Evolutionary conservation across 1,140 invertebrate genomes (phyloP).

Genomic region (Vanessa tameamea): DNA sequence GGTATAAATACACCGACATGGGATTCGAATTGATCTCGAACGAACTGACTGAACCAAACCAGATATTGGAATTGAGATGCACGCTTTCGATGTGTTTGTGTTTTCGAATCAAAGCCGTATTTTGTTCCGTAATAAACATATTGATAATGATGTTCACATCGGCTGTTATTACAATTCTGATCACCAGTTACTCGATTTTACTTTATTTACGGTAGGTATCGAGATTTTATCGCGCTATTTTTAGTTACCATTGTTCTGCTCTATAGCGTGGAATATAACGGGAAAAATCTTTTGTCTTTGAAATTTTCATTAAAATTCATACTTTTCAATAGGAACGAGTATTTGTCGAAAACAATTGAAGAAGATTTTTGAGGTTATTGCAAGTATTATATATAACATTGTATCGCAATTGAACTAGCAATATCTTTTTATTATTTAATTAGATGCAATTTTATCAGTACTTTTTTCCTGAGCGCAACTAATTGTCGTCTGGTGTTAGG

Average conservation of each 20-base stretch:
- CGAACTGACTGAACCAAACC: conserved; percentile 18
- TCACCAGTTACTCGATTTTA: neutral
- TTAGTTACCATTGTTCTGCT: conserved; percentile 7
- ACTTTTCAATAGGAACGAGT: conserved; percentile 5
- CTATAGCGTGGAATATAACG: conserved; percentile 1
- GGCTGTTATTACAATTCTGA: neutral
- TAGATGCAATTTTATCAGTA: no score
- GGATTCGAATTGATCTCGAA: conserved; percentile 23
- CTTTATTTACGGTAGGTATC: neutral
- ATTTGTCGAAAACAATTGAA: conserved; percentile 6
- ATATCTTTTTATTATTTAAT: no score
- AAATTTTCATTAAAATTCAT: conserved; percentile 12
- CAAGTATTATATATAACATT: neutral
- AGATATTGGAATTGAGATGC: conserved; percentile 21
- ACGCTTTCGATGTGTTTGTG: neutral
- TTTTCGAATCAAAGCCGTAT: neutral
- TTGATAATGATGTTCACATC: neutral
- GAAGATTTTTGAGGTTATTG: conserved; percentile 4
- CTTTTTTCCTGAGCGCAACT: no score
- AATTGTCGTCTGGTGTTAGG: no score
- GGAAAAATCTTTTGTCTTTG: conserved; percentile 11
- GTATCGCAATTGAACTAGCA: neutral
- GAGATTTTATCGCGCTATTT: neutral
- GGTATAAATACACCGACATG: conserved; percentile 23
- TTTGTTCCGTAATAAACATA: neutral